phyloP scores from a whole-genome alignment of 2,113 vertebrate species.

The Verasper variegatus region DNA sequence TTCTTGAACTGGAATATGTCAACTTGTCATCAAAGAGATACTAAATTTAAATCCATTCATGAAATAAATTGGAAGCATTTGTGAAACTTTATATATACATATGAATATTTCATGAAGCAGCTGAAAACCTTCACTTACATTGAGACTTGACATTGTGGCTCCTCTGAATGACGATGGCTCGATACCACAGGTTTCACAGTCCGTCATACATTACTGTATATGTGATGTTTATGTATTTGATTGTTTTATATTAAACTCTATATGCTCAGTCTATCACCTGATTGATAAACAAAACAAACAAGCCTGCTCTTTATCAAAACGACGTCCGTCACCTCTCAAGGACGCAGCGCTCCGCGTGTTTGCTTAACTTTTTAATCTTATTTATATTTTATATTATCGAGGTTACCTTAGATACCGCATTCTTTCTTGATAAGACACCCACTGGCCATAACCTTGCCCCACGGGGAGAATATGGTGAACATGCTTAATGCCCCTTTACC shows the following conservation, averaged over 20 bases:
- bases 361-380: not conserved
- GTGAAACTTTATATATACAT: too few relatives aligned
- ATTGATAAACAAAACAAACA: not conserved
- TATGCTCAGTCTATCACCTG: not conserved
- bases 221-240: too few relatives aligned
- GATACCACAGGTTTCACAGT: not conserved
- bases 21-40: too few relatives aligned
- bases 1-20: too few relatives aligned
- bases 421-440: not conserved
- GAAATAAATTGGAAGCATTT: too few relatives aligned
- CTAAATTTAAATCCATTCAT: too few relatives aligned
- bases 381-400: not conserved
- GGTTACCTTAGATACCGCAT: conserved; percentile 5
- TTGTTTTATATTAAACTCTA: too few relatives aligned
- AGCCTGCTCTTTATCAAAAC: not conserved
- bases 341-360: not conserved
- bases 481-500: not conserved
- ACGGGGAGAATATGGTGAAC: not conserved
- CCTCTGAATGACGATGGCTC: too few relatives aligned
- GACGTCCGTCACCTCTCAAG: not conserved
- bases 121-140: too few relatives aligned
- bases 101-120: too few relatives aligned
- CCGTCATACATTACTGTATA: too few relatives aligned
- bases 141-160: too few relatives aligned
- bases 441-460: not conserved